phyloP scores from a whole-genome alignment of 2,888 invertebrate genomes.

The Philhelius pedissequus region DNA sequence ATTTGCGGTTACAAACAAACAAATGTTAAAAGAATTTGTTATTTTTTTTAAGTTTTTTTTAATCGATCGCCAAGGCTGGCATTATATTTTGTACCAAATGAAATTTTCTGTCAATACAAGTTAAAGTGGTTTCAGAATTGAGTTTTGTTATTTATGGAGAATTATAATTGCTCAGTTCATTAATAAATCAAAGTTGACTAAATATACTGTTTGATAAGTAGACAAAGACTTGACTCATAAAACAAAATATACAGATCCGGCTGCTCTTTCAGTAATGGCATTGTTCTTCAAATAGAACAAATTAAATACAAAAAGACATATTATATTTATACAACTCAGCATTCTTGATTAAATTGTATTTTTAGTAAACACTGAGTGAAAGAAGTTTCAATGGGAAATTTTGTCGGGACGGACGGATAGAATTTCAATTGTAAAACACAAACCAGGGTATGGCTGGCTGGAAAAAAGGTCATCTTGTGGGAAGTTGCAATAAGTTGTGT shows the following conservation, averaged over 20 bases:
- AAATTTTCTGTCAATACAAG: too few relatives aligned
- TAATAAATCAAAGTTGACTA: neutral
- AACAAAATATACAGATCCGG: neutral
- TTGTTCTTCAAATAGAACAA: neutral
- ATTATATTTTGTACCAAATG: too few relatives aligned
- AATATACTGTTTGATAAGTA: neutral
- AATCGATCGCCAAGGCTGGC: too few relatives aligned
- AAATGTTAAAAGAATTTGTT: too few relatives aligned
- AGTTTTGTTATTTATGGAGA: too few relatives aligned
- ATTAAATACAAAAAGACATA: neutral
- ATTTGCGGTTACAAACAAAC: too few relatives aligned
- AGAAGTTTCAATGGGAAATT: neutral
- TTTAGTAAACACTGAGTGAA: too few relatives aligned
- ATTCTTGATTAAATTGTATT: neutral
- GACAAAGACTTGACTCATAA: neutral
- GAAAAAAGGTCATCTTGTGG: slow-evolving; percentile 1
- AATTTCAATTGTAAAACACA: neutral
- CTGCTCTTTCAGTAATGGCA: neutral
- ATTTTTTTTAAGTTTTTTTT: too few relatives aligned
- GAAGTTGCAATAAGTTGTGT: neutral
- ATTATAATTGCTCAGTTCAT: neutral
- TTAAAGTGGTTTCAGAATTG: too few relatives aligned
- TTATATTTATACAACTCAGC: neutral
- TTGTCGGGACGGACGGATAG: neutral
- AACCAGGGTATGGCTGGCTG: neutral